phyloP scores from a whole-genome alignment of 2,888 invertebrate species.

The Podabrus alpinus region DNA sequence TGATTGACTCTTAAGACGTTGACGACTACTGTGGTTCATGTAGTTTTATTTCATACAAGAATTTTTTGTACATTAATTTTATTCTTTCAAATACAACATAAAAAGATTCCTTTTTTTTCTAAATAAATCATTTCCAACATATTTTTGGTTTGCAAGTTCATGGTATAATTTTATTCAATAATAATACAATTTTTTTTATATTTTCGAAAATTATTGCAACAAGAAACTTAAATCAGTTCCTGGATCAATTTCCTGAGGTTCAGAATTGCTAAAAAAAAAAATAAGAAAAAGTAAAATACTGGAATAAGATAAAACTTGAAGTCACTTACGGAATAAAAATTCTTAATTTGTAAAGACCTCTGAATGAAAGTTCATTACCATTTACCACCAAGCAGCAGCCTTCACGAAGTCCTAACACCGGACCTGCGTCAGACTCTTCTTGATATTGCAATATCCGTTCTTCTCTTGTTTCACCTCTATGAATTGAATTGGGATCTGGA shows the following conservation, averaged over 20 bases:
- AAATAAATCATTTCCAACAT: neutral
- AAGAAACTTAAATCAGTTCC: constrained; percentile 67
- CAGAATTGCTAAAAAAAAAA: constrained; percentile 57
- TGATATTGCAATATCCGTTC: constrained; percentile 73
- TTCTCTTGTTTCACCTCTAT: constrained; percentile 81
- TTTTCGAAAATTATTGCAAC: constrained; percentile 31
- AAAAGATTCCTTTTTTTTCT: neutral
- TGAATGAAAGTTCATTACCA: constrained; percentile 62
- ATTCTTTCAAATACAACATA: no score
- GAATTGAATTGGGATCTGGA: constrained; percentile 62
- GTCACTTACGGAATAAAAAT: constrained; percentile 67
- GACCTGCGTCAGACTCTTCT: constrained; percentile 61
- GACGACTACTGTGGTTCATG: no score
- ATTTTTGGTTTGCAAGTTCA: neutral
- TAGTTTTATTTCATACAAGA: no score
- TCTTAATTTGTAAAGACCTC: constrained; percentile 66
- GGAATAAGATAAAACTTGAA: neutral
- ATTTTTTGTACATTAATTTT: no score
- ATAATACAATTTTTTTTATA: neutral
- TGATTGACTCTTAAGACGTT: no score
- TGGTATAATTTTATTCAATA: neutral
- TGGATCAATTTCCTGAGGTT: constrained; percentile 60
- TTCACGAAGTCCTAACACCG: constrained; percentile 74
- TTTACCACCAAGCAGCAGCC: constrained; percentile 68
- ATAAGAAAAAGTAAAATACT: constrained; percentile 25